A percentile compares a stretch with the other conserved stretches of the same genome.
Evolutionary conservation across 1,140 invertebrate genomes (phyloP).

Genomic region (Reticulitermes speratus): DNA sequence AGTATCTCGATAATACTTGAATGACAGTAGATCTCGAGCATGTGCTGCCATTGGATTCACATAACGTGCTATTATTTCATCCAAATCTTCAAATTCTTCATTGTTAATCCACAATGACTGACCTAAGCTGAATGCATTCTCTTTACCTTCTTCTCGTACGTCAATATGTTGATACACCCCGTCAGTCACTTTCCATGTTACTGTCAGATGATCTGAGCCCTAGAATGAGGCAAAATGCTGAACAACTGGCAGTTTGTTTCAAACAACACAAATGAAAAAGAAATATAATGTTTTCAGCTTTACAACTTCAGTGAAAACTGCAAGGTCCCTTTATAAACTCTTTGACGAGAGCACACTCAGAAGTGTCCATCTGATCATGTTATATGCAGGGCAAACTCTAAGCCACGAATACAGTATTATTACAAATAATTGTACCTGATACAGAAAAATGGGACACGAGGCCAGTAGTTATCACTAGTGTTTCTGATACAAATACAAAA

Average conservation of each 20-base stretch:
- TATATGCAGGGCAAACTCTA: too few species aligned
- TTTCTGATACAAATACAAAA: too few species aligned
- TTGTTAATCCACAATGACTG: slow-evolving; percentile 82
- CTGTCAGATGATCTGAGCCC: slow-evolving; percentile 92
- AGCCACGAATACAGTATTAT: too few species aligned
- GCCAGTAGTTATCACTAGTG: too few species aligned
- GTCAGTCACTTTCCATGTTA: slow-evolving; percentile 97
- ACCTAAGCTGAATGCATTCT: slow-evolving; percentile 94
- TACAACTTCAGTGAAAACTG: neutral
- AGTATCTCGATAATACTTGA: slow-evolving; percentile 84
- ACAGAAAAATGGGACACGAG: too few species aligned
- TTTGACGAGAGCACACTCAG: too few species aligned
- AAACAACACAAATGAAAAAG: neutral
- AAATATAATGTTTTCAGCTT: neutral
- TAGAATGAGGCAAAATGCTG: slow-evolving; percentile 40
- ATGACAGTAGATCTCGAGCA: slow-evolving; percentile 85
- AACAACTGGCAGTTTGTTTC: neutral
- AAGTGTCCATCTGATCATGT: too few species aligned
- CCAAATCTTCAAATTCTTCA: slow-evolving; percentile 96
- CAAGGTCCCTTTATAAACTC: too few species aligned
- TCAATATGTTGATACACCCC: slow-evolving; percentile 95
- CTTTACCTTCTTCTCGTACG: slow-evolving; percentile 93
- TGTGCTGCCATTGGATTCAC: slow-evolving; percentile 94
- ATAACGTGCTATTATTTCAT: slow-evolving; percentile 97
- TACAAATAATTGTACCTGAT: too few species aligned